Conservation (phyloP, 2,888 invertebrate species). For the Schrankia costaestrigalis region DNA sequence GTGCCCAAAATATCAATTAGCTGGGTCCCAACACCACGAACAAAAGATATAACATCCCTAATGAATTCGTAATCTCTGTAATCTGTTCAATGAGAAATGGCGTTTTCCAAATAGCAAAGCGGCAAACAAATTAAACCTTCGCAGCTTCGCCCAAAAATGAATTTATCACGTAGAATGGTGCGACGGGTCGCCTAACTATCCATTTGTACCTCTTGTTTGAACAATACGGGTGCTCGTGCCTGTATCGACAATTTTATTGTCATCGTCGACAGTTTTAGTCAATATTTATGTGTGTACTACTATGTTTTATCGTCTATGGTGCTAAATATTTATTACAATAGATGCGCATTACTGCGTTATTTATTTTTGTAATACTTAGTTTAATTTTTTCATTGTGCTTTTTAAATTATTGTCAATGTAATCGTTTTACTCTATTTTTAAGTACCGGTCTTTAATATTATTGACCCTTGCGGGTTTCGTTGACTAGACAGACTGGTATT, state of each 20-base stretch:
- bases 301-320: conserved; percentile 21
- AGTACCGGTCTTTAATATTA: no score
- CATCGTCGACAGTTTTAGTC: conserved; percentile 23
- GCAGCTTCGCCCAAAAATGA: conserved; percentile 67
- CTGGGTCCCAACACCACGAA: conserved; percentile 46
- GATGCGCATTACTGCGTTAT: no score
- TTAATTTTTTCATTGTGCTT: no score
- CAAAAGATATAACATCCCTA: conserved; percentile 73
- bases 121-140: conserved; percentile 75
- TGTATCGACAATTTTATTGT: conserved; percentile 26
- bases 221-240: conserved; percentile 23
- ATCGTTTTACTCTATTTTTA: not conserved
- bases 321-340: conserved; percentile 7
- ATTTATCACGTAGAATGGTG: conserved; percentile 67
- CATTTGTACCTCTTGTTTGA: conserved; percentile 42
- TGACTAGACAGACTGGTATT: no score
- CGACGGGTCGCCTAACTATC: conserved; percentile 51
- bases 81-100: conserved; percentile 80
- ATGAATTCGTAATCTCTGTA: conserved; percentile 79
- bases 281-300: conserved; percentile 18
- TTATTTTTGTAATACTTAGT: no score
- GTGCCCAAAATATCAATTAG: conserved; percentile 74
- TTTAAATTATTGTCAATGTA: no score
- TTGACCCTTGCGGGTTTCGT: no score
- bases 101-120: conserved; percentile 63